Evolutionary conservation across 2,113 vertebrate species (phyloP).

Genomic region (Microcebus lehilahytsara): DNA sequence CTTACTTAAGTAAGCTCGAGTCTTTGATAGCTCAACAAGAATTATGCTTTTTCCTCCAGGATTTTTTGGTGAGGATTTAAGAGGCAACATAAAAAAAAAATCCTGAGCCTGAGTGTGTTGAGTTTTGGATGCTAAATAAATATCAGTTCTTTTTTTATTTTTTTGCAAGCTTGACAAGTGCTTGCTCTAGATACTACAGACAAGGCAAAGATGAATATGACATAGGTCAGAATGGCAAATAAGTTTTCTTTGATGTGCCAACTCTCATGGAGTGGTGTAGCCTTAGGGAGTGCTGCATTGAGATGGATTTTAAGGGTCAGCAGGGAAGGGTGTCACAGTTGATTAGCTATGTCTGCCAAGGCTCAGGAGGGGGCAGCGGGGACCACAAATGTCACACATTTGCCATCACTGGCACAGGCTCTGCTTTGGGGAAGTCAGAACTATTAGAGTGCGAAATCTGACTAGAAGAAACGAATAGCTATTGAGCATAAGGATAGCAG

Average conservation of each 20-base stretch:
- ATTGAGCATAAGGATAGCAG: neutral
- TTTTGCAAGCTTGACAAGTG: neutral
- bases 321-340: too few relatives aligned
- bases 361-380: neutral
- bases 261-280: neutral
- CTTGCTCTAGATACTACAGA: neutral
- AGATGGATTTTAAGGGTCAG: neutral
- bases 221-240: neutral
- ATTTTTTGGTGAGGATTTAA: neutral
- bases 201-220: neutral
- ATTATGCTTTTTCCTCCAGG: neutral
- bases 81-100: neutral
- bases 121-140: neutral
- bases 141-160: neutral
- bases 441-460: neutral
- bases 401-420: neutral
- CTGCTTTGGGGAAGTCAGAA: neutral
- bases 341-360: neutral
- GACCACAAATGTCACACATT: neutral
- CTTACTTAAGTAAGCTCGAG: neutral
- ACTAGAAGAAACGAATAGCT: neutral
- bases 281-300: neutral
- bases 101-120: neutral
- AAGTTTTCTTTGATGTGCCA: neutral
- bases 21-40: neutral